Conservation (phyloP, 1,140 invertebrate genomes). For the Phocides pigmalion region DNA sequence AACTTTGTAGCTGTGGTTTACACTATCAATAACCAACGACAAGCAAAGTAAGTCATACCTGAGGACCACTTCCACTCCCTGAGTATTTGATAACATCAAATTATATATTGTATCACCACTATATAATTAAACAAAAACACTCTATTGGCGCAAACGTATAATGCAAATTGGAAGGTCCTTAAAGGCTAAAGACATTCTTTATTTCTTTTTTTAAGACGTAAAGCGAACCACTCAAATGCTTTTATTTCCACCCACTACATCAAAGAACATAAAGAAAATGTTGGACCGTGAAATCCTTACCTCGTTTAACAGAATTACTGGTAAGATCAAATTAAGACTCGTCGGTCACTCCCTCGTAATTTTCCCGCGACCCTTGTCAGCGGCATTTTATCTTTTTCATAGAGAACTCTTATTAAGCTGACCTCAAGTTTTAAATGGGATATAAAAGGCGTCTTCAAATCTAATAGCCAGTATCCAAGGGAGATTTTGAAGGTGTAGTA, state of each 20-base stretch:
- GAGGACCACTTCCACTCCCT: too few species aligned
- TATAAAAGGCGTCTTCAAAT: constrained; percentile 12
- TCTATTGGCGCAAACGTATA: background rate
- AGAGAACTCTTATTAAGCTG: constrained; percentile 65
- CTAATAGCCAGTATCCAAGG: too few species aligned
- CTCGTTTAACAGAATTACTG: constrained; percentile 60
- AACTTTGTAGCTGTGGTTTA: too few species aligned
- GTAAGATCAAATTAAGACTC: constrained; percentile 69
- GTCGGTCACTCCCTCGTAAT: constrained; percentile 67
- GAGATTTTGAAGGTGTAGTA: too few species aligned
- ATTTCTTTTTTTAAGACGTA: constrained; percentile 23
- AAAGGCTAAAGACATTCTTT: background rate
- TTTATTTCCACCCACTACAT: constrained; percentile 25
- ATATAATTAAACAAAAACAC: too few species aligned
- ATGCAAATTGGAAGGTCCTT: background rate
- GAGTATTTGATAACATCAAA: too few species aligned
- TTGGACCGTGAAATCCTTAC: constrained; percentile 52
- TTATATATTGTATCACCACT: too few species aligned
- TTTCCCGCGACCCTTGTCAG: constrained; percentile 74
- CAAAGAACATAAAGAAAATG: constrained; percentile 54
- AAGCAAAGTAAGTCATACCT: too few species aligned
- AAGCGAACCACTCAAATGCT: constrained; percentile 2
- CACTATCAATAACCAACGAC: too few species aligned
- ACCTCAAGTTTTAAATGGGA: constrained; percentile 50
- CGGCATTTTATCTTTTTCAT: constrained; percentile 65